Evolutionary conservation across 1,140 invertebrate species (phyloP).

Genomic region (Drosophila albomicans): DNA sequence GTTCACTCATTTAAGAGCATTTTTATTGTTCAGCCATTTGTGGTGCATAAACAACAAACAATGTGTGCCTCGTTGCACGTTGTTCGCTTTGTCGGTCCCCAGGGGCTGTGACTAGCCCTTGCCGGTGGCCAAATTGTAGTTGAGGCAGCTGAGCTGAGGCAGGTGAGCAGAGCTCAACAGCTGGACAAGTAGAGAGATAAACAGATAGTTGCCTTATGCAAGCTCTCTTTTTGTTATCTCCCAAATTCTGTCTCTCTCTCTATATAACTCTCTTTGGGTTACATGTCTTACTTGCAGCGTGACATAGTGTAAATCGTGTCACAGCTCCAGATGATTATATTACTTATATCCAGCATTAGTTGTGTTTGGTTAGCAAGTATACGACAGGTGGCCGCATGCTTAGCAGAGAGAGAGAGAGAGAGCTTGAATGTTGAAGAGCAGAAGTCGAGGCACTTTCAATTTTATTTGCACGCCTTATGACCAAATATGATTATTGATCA

Average conservation of each 20-base stretch:
- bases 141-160: conserved; percentile 2
- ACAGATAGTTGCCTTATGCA: conserved; percentile 27
- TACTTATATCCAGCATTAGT: conserved; percentile 63
- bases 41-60: conserved; percentile 44
- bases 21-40: not conserved
- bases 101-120: conserved; percentile 63
- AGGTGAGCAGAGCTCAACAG: conserved; percentile 54
- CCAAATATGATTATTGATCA: conserved; percentile 58
- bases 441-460: conserved; percentile 65
- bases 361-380: conserved; percentile 51
- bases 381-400: conserved; percentile 71
- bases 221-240: not conserved
- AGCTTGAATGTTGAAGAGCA: not conserved
- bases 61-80: conserved; percentile 47
- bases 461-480: conserved; percentile 77
- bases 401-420: conserved; percentile 10
- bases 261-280: not conserved
- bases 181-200: conserved; percentile 42
- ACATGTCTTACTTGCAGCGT: conserved; percentile 23
- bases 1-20: not conserved
- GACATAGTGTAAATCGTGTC: conserved; percentile 64
- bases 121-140: conserved; percentile 49
- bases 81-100: conserved; percentile 38
- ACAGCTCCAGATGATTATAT: conserved; percentile 68
- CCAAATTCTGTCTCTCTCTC: not conserved